These are phyloP conservation scores for Leptoteleia sp. DNA, from an alignment of 1,140 invertebrate genomes.

Conservation along the genomic window DNA sequence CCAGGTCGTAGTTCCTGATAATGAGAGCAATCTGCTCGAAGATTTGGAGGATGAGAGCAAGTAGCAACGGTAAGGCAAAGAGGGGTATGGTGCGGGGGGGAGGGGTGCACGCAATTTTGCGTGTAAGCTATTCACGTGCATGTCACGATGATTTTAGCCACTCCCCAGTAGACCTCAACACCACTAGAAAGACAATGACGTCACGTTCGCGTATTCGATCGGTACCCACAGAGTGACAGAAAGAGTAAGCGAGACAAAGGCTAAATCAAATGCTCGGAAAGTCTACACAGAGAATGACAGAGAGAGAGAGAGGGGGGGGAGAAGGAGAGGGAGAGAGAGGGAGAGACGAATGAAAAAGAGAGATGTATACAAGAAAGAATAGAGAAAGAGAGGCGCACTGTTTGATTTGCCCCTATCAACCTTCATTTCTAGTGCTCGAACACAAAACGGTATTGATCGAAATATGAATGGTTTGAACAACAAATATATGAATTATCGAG, in stretches of 20 bases:
- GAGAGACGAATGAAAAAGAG: not conserved
- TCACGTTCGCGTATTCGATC: slow-evolving; percentile 54
- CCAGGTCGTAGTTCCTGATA: slow-evolving; percentile 38
- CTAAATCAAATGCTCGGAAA: slow-evolving; percentile 48
- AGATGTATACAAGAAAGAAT: not conserved
- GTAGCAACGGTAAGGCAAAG: slow-evolving; percentile 3
- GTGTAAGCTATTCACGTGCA: slow-evolving; percentile 57
- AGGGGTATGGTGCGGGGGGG: not conserved
- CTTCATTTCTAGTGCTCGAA: no score
- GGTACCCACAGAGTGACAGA: slow-evolving; percentile 37
- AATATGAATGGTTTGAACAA: no score
- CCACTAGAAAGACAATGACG: slow-evolving; percentile 60
- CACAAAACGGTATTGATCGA: no score
- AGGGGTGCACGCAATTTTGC: slow-evolving; percentile 52
- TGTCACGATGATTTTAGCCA: slow-evolving; percentile 56
- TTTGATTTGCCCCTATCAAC: slow-evolving; percentile 58
- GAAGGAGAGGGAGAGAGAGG: not conserved
- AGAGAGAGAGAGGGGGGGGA: not conserved
- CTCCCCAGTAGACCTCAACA: slow-evolving; percentile 41
- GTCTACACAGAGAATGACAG: slow-evolving; percentile 25
- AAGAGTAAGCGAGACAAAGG: slow-evolving; percentile 43
- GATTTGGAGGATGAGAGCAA: slow-evolving; percentile 44
- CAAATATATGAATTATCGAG: no score
- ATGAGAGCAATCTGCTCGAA: slow-evolving; percentile 56
- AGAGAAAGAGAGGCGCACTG: slow-evolving; percentile 1